Base-by-base conservation (phyloP, 2,113 vertebrate genomes). In the Corvus moneduloides region DNA sequence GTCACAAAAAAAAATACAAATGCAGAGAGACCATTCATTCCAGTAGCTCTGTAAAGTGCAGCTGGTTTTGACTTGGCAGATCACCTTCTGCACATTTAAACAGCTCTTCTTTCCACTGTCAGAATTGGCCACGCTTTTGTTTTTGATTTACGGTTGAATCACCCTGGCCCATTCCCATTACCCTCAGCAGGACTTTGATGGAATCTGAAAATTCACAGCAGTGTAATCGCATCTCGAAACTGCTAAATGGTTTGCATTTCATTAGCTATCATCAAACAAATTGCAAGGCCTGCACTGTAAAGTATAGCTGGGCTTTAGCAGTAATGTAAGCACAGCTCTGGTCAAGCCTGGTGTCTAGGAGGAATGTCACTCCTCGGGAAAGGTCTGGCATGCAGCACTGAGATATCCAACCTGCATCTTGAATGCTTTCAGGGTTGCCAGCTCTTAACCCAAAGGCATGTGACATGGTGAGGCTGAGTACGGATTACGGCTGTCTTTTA, bases 191-290 rank as follows among this genome's bases (percentile, higher is more conserved):
- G 93, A 86, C 85, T 96, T 67, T 16, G 79, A 95, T 75, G 90
- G 90, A 88, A 96, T 92, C 51, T 72, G 68, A 90, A 94, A 93
- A 83, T 81, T 89, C 79, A 81, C 75, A 96, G 94, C 80, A 84
- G 88, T 11, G 10, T 55, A 86, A 93, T 80, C 13, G 4, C 72
- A 80, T 68, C 8, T 1, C 66, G 68, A 58, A 4, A 7, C 75
- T 90, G 79, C 81, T 90, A 68, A 75, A 76, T 71, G 82, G 75
- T 66, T 90, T 73, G 87, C 74, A 69, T 93, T 96, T 93, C 80
- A 93, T 85, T 69, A 94, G 75, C 90, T 80, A 74, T 41, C 87
- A 80, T 61, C 84, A 91, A 91, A 84, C 84, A 79, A 73, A 94
- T 21, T 9, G 4, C 87, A 72, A 39, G n/a, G 87, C 54, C 28